Evolutionary conservation across 2,797 vertebrate genomes (phyloP).

Genomic region (Rhyacichthys aspro): DNA sequence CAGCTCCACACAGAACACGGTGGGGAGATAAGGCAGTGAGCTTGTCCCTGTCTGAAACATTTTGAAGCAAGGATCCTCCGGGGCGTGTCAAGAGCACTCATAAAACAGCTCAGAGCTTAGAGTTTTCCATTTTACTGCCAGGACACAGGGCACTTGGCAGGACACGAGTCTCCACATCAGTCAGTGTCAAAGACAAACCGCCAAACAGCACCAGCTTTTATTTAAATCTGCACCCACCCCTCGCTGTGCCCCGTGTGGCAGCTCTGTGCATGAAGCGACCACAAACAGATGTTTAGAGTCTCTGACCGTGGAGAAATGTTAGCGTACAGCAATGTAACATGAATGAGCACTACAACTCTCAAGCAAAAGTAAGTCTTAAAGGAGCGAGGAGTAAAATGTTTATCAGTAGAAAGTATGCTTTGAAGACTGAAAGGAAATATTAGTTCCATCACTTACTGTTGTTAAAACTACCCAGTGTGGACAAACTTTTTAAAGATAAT

Average conservation of each 20-base stretch:
- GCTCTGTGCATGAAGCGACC: slow-evolving; percentile 54
- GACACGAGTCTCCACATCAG: slow-evolving; percentile 57
- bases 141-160: slow-evolving; percentile 42
- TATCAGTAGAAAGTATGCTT: no score
- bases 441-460: no score
- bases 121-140: slow-evolving; percentile 53
- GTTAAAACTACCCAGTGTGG: no score
- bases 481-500: no score
- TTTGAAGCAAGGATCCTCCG: slow-evolving; percentile 43
- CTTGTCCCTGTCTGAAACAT: slow-evolving; percentile 50
- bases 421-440: no score
- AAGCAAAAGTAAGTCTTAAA: no score
- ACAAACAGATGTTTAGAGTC: slow-evolving; percentile 42
- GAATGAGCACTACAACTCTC: no score
- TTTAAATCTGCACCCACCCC: slow-evolving; percentile 63
- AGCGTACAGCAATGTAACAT: no score
- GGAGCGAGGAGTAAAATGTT: no score
- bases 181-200: slow-evolving; percentile 54
- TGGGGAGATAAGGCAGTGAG: slow-evolving; percentile 23
- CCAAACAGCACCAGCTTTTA: slow-evolving; percentile 57
- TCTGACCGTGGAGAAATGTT: background rate
- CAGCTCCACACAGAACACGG: slow-evolving; percentile 40
- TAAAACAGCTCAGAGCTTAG: slow-evolving; percentile 49
- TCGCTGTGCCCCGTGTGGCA: slow-evolving; percentile 50
- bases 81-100: slow-evolving; percentile 43